Percentiles rank a stretch among this genome's conserved stretches.
Evolutionary conservation across 2,797 vertebrate genomes (phyloP).

Genomic region (Clamator glandarius): DNA sequence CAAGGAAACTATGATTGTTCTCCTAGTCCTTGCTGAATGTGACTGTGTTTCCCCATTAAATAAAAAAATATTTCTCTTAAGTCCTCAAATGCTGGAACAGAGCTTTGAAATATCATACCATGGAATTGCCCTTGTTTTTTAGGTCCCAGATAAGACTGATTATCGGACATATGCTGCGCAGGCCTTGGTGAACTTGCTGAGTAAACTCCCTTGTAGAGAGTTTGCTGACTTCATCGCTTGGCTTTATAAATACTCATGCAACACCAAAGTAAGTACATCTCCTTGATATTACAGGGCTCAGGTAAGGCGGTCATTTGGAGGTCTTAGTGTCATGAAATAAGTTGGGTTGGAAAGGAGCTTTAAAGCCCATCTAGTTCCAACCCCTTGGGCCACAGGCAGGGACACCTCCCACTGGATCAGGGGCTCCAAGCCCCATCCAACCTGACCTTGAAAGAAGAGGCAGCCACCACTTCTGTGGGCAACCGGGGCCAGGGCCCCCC

Average conservation of each 20-base stretch:
- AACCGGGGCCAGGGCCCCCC: too few relatives aligned
- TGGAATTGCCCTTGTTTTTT: conserved; percentile 24
- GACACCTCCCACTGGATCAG: too few relatives aligned
- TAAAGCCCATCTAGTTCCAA: too few relatives aligned
- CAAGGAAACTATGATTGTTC: background rate
- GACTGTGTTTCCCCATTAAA: background rate
- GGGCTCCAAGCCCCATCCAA: too few relatives aligned
- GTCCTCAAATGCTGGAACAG: background rate
- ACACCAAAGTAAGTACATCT: conserved; percentile 79
- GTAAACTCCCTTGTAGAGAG: conserved; percentile 77
- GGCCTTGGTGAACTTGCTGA: conserved; percentile 83
- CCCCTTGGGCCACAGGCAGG: too few relatives aligned
- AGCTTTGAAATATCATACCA: background rate
- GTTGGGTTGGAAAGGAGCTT: too few relatives aligned
- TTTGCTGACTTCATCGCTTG: conserved; percentile 88
- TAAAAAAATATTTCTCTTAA: background rate
- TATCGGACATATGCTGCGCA: conserved; percentile 86
- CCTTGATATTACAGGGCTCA: background rate
- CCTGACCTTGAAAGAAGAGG: too few relatives aligned
- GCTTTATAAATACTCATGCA: conserved; percentile 86
- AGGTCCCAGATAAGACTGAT: conserved; percentile 94
- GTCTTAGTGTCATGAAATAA: too few relatives aligned
- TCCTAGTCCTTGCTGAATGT: background rate
- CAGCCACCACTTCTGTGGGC: too few relatives aligned
- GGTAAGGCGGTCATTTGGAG: background rate